Evolutionary conservation across 2,113 vertebrate species (phyloP).

Genomic region (Hassar affinis): DNA sequence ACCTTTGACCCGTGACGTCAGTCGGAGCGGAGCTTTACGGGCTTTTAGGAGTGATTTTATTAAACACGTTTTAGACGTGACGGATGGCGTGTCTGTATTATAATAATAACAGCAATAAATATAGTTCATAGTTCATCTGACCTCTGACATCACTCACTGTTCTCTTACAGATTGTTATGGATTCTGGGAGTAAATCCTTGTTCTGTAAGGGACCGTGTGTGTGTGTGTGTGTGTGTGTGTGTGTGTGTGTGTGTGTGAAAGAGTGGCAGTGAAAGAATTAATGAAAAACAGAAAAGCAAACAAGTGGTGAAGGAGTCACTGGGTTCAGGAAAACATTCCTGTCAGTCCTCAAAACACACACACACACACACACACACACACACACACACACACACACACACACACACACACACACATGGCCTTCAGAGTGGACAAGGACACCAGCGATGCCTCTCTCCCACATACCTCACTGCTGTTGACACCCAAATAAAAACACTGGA

Average conservation of each 20-base stretch:
- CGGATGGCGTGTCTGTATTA: neutral
- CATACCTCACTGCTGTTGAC: constrained; percentile 36
- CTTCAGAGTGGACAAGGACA: constrained; percentile 64
- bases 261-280: constrained; percentile 39
- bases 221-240: neutral
- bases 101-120: neutral
- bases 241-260: neutral
- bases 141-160: neutral
- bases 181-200: neutral
- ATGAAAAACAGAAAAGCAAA: constrained; percentile 67
- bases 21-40: neutral
- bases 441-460: constrained; percentile 51
- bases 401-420: constrained; percentile 32
- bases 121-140: neutral
- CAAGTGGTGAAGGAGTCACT: constrained; percentile 67
- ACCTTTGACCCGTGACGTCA: neutral
- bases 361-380: neutral
- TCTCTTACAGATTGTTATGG: neutral
- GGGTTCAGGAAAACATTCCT: constrained; percentile 79
- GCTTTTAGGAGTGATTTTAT: too few relatives aligned
- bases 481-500: constrained; percentile 27
- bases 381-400: neutral
- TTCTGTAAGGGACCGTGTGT: neutral
- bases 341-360: constrained; percentile 49
- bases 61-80: neutral